phyloP scores from a whole-genome alignment of 2,888 invertebrate species.

The Mythimna loreyi region DNA sequence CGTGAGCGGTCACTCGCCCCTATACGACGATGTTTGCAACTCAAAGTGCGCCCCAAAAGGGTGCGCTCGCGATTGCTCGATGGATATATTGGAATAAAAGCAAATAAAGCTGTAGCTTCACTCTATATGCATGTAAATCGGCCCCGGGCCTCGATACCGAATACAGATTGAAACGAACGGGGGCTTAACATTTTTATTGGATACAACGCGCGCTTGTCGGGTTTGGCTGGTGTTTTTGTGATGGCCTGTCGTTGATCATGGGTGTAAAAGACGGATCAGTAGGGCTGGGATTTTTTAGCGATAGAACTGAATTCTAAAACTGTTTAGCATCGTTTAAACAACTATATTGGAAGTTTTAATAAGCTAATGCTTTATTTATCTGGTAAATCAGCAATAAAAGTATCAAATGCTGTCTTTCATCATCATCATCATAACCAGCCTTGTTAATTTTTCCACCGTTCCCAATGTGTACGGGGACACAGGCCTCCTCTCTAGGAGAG shows the following conservation, averaged over 20 bases:
- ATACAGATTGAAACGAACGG: conserved; percentile 84
- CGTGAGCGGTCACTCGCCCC: conserved; percentile 54
- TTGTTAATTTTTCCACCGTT: too few species aligned
- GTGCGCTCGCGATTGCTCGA: conserved; percentile 65
- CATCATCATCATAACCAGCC: too few species aligned
- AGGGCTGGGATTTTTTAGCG: neutral
- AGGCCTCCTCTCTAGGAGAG: too few species aligned
- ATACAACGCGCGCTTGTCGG: conserved; percentile 69
- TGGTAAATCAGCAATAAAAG: too few species aligned
- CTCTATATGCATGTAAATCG: conserved; percentile 87
- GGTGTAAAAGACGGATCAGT: conserved; percentile 13
- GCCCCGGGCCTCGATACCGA: conserved; percentile 77
- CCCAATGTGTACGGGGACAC: too few species aligned
- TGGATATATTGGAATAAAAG: conserved; percentile 79
- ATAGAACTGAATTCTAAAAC: neutral
- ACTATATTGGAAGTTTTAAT: neutral
- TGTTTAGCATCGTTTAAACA: neutral
- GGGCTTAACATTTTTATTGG: conserved; percentile 85
- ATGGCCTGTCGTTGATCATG: conserved; percentile 32
- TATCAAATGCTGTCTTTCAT: too few species aligned
- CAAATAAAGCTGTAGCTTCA: conserved; percentile 76
- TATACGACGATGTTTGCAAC: conserved; percentile 66
- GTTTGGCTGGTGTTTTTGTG: conserved; percentile 48
- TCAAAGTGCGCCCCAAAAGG: conserved; percentile 72
- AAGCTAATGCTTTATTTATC: neutral